Evolutionary conservation across 2,113 vertebrate genomes (phyloP).

Genomic region (Pantherophis guttatus): DNA sequence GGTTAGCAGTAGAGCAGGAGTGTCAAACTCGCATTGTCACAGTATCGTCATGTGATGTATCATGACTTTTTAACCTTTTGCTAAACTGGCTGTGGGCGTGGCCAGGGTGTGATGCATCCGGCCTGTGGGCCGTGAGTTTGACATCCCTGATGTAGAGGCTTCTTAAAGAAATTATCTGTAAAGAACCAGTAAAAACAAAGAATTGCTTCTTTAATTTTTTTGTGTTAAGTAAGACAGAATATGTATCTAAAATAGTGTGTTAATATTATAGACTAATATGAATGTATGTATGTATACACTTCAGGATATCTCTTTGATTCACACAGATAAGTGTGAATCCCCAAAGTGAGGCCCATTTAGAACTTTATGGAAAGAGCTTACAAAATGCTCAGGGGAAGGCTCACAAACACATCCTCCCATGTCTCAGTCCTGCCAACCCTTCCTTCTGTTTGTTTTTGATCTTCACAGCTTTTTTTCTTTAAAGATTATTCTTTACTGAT

Average conservation of each 20-base stretch:
- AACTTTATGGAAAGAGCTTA: neutral
- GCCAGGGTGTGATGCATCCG: no score
- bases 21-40: no score
- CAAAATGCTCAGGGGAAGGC: neutral
- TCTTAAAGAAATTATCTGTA: constrained; percentile 44
- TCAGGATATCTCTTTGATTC: no score
- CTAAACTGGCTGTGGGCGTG: no score
- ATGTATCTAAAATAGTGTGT: neutral
- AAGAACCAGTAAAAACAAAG: constrained; percentile 18
- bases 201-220: neutral
- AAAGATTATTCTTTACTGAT: neutral
- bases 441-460: neutral
- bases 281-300: no score
- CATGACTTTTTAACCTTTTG: no score
- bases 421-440: neutral
- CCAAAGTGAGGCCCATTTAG: no score
- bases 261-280: neutral
- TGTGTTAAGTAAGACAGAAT: constrained; percentile 27
- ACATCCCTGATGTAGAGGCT: constrained; percentile 16
- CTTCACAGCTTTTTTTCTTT: neutral
- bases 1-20: constrained; percentile 22
- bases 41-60: no score
- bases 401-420: neutral
- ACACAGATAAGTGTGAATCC: no score
- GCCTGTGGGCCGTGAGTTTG: no score